These are phyloP conservation scores for Euura lappo DNA, from an alignment of 1,140 invertebrate genomes.

Conservation along the genomic window DNA sequence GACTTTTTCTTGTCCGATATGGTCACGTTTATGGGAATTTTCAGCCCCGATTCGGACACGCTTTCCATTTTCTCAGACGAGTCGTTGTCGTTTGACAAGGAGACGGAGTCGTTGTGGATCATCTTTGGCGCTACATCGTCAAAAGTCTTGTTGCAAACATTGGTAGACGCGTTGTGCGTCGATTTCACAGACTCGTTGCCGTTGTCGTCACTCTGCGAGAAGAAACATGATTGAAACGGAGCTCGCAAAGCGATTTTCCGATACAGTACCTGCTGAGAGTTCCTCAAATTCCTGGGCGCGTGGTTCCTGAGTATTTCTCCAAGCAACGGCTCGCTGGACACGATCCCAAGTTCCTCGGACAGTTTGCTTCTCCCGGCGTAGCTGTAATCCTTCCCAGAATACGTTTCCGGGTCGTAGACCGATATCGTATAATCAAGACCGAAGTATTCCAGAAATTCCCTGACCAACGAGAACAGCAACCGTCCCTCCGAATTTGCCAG, in stretches of 20 bases:
- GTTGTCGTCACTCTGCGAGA: slow-evolving; percentile 44
- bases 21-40: slow-evolving; percentile 54
- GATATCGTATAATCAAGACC: slow-evolving; percentile 71
- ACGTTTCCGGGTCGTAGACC: slow-evolving; percentile 75
- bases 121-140: slow-evolving; percentile 52
- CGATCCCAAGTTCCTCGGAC: slow-evolving; percentile 62
- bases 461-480: slow-evolving; percentile 68
- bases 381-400: slow-evolving; percentile 63
- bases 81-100: slow-evolving; percentile 44
- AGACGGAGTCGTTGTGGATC: slow-evolving; percentile 41
- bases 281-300: slow-evolving; percentile 55
- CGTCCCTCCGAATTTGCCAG: slow-evolving; percentile 68
- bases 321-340: slow-evolving; percentile 53
- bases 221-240: slow-evolving; percentile 11
- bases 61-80: slow-evolving; percentile 44
- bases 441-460: slow-evolving; percentile 77
- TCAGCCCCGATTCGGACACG: slow-evolving; percentile 37
- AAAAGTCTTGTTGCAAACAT: slow-evolving; percentile 52
- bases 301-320: slow-evolving; percentile 56
- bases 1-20: slow-evolving; percentile 50
- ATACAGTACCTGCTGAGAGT: slow-evolving; percentile 43
- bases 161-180: slow-evolving; percentile 38
- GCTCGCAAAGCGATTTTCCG: too few species aligned
- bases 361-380: slow-evolving; percentile 64
- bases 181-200: slow-evolving; percentile 40